phyloP scores from a whole-genome alignment of 2,888 invertebrate species.

The Pandemis cinnamomeana region DNA sequence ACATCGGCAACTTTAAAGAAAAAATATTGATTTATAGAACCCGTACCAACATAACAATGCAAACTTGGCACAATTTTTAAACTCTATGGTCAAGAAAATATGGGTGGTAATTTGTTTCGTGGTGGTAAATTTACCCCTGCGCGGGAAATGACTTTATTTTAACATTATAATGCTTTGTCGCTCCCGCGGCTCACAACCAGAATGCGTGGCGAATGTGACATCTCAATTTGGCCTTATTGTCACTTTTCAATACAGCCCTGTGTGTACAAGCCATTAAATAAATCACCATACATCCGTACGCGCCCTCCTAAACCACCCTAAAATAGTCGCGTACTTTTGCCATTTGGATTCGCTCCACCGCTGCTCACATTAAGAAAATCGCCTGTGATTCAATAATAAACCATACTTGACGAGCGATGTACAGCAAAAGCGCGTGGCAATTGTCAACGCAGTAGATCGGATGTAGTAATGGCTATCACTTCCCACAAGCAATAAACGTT shows the following conservation, averaged over 20 bases:
- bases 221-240: slow-evolving; percentile 48
- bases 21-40: slow-evolving; percentile 42
- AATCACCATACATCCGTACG: slow-evolving; percentile 41
- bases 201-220: slow-evolving; percentile 45
- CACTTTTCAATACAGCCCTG: slow-evolving; percentile 42
- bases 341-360: slow-evolving; percentile 19
- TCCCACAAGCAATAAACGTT: slow-evolving; percentile 39
- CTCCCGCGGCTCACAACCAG: slow-evolving; percentile 40
- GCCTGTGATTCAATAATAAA: background rate
- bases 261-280: slow-evolving; percentile 43
- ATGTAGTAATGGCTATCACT: slow-evolving; percentile 31
- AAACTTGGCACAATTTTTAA: background rate
- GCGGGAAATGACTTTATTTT: slow-evolving; percentile 42
- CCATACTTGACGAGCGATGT: slow-evolving; percentile 23
- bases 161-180: slow-evolving; percentile 39
- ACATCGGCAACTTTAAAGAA: slow-evolving; percentile 40
- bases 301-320: slow-evolving; percentile 37
- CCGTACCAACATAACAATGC: slow-evolving; percentile 14
- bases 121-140: slow-evolving; percentile 15
- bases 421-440: background rate
- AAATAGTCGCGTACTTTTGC: background rate
- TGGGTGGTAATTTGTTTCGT: background rate
- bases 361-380: background rate
- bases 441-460: slow-evolving; percentile 11
- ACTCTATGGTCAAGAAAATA: background rate